A percentile compares a stretch with the other conserved stretches of the same genome.
Conservation (phyloP, 2,797 vertebrate genomes). For the Sebastes miniatus region DNA sequence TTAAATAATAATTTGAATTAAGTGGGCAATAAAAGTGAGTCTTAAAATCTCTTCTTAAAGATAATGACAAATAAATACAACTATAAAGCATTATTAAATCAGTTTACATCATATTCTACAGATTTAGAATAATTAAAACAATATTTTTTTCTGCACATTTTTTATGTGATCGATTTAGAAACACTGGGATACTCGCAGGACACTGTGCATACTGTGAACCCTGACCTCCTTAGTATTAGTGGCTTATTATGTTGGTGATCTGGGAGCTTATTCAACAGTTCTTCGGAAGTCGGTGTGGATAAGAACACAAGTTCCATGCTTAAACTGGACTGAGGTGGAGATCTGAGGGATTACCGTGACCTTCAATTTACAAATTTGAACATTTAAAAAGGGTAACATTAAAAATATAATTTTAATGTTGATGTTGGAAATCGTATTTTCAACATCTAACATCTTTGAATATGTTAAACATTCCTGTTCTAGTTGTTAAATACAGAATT, state of each 20-base stretch:
- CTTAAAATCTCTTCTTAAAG: neutral
- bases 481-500: neutral
- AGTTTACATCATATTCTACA: neutral
- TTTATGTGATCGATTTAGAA: neutral
- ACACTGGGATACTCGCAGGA: neutral
- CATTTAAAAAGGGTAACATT: neutral
- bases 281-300: neutral
- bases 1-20: neutral
- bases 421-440: neutral
- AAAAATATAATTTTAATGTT: neutral
- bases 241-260: slow-evolving; percentile 27
- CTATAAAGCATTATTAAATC: neutral
- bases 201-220: neutral
- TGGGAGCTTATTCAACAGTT: slow-evolving; percentile 32
- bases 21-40: neutral
- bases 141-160: neutral
- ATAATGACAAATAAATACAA: neutral
- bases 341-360: neutral
- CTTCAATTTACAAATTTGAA: neutral
- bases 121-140: neutral
- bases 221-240: slow-evolving; percentile 35
- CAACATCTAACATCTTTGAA: neutral
- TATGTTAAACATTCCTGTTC: neutral
- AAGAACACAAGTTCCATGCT: neutral
- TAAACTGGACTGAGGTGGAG: neutral